Conservation (phyloP, 2,113 vertebrate genomes). For the Labeo rohita region DNA sequence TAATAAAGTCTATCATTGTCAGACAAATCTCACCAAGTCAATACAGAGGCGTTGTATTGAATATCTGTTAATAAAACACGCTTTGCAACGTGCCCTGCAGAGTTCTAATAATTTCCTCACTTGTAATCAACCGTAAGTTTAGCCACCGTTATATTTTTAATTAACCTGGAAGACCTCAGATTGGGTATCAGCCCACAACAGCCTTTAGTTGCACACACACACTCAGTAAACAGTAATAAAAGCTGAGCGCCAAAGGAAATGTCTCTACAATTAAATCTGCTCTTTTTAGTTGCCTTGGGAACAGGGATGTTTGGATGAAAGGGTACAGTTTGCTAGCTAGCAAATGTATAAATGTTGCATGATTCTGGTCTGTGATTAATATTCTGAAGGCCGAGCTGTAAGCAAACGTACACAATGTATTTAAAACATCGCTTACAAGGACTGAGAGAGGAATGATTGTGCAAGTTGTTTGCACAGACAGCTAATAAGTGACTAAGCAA, state of each 20-base stretch:
- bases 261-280: conserved; percentile 25
- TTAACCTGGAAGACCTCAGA: conserved; percentile 19
- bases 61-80: conserved; percentile 1
- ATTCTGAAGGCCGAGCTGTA: conserved; percentile 4
- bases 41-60: background rate
- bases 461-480: conserved; percentile 8
- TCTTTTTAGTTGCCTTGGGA: conserved; percentile 39
- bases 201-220: background rate
- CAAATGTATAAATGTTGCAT: conserved; percentile 35
- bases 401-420: background rate
- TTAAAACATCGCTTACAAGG: background rate
- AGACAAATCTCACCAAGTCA: background rate
- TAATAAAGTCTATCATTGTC: background rate
- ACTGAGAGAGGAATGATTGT: background rate
- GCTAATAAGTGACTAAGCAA: conserved; percentile 3
- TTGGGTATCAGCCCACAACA: background rate
- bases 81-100: background rate
- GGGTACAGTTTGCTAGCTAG: background rate
- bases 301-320: conserved; percentile 6
- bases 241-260: background rate
- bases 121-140: background rate
- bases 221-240: conserved; percentile 20
- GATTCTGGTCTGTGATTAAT: conserved; percentile 1
- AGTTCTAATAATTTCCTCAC: background rate
- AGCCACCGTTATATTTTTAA: conserved; percentile 17